Evolutionary conservation across 2,888 invertebrate genomes (phyloP).

Genomic region (Hypolimnas misippus): DNA sequence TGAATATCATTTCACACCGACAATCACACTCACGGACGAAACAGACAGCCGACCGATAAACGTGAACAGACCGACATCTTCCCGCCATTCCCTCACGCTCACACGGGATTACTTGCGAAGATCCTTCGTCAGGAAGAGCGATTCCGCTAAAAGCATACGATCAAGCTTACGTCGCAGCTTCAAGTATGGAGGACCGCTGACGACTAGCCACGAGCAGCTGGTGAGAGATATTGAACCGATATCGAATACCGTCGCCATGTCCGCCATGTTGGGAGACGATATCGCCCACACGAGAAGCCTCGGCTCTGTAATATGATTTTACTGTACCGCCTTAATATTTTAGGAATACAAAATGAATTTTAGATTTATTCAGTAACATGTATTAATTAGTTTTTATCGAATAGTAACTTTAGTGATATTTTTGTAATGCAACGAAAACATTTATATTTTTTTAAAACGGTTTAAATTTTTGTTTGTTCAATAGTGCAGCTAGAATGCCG

Average conservation of each 20-base stretch:
- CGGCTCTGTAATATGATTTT: conserved; percentile 71
- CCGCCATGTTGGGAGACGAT: conserved; percentile 65
- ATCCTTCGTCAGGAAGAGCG: conserved; percentile 73
- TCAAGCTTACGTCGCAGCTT: conserved; percentile 74
- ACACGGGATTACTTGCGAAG: conserved; percentile 69
- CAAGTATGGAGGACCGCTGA: conserved; percentile 69
- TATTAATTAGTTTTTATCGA: conserved; percentile 8
- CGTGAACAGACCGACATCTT: conserved; percentile 51
- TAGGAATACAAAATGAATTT: background rate
- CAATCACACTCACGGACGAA: conserved; percentile 66
- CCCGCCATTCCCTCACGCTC: conserved; percentile 63
- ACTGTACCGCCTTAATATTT: conserved; percentile 18
- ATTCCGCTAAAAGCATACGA: conserved; percentile 72
- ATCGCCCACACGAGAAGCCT: conserved; percentile 59
- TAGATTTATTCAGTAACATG: background rate
- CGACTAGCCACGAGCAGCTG: conserved; percentile 84
- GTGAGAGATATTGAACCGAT: conserved; percentile 86
- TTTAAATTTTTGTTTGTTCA: background rate
- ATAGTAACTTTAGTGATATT: conserved; percentile 12
- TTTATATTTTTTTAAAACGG: background rate
- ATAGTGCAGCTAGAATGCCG: background rate
- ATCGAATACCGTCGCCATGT: conserved; percentile 78
- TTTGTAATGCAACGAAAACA: conserved; percentile 7
- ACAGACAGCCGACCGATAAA: conserved; percentile 49
- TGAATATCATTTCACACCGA: conserved; percentile 58